A percentile compares a stretch with the other conserved stretches of the same genome.
Evolutionary conservation across 2,797 vertebrate species (phyloP).

Genomic region (Clarias pachynema): DNA sequence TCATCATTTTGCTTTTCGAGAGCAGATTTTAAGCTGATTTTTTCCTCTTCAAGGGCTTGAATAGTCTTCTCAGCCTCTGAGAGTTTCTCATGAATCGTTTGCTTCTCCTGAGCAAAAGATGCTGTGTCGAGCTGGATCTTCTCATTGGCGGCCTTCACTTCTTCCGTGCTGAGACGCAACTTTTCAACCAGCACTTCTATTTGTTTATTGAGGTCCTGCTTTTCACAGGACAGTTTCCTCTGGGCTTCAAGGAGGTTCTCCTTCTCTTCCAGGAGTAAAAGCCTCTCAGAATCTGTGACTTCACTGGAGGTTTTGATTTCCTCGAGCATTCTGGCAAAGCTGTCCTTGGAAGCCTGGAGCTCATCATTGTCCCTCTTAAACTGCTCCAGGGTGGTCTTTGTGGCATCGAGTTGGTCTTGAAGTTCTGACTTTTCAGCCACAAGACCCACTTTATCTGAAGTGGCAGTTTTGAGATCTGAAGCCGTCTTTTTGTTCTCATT

Average conservation of each 20-base stretch:
- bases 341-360: constrained; percentile 76
- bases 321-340: constrained; percentile 79
- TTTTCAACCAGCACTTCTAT: constrained; percentile 73
- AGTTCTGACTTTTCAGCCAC: constrained; percentile 67
- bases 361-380: constrained; percentile 70
- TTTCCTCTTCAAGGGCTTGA: constrained; percentile 78
- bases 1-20: constrained; percentile 76
- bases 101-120: constrained; percentile 76
- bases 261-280: constrained; percentile 85
- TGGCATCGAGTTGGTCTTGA: constrained; percentile 66
- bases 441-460: constrained; percentile 69
- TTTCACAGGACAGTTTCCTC: constrained; percentile 77
- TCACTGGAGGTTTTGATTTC: constrained; percentile 83
- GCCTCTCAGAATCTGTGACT: constrained; percentile 77
- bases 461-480: constrained; percentile 60
- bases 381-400: constrained; percentile 71
- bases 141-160: constrained; percentile 63
- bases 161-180: constrained; percentile 65
- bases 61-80: constrained; percentile 74
- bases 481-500: constrained; percentile 68
- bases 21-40: constrained; percentile 73
- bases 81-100: constrained; percentile 63
- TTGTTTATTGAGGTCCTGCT: constrained; percentile 77
- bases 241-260: constrained; percentile 76
- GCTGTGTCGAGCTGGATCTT: constrained; percentile 66